A percentile compares a stretch with the other conserved stretches of the same genome.
These are phyloP conservation scores for Thera obeliscata DNA, from an alignment of 2,888 invertebrate species.

Conservation along the genomic window DNA sequence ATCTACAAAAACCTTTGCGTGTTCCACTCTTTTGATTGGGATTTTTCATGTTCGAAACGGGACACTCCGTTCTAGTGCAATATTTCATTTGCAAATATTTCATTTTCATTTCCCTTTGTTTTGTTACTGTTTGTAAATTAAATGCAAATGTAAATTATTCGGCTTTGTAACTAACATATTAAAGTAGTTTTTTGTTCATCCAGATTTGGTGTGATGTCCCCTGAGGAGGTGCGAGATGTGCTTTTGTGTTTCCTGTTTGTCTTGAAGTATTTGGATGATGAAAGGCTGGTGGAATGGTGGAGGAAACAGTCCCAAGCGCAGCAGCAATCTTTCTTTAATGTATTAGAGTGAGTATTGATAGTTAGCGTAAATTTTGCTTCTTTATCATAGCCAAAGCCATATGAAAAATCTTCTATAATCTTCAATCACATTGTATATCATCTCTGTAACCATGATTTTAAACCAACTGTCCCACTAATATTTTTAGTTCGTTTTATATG, in stretches of 20 bases:
- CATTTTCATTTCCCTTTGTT: too few species aligned
- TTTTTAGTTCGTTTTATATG: too few species aligned
- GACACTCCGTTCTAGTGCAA: neutral
- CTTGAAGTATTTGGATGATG: conserved; percentile 94
- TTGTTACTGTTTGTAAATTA: conserved; percentile 4
- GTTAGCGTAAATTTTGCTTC: neutral
- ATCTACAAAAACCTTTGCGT: too few species aligned
- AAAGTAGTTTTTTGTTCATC: conserved; percentile 46
- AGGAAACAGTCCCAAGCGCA: conserved; percentile 92
- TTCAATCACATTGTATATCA: too few species aligned
- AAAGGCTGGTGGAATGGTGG: conserved; percentile 96
- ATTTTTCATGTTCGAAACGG: neutral
- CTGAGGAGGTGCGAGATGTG: conserved; percentile 93
- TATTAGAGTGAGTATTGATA: conserved; percentile 88
- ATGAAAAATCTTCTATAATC: too few species aligned
- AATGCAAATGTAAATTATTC: conserved; percentile 1
- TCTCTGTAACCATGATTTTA: too few species aligned
- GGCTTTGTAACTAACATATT: conserved; percentile 11
- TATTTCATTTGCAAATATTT: neutral
- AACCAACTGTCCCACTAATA: too few species aligned
- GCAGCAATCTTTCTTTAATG: conserved; percentile 92
- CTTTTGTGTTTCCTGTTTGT: conserved; percentile 95
- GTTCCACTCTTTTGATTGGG: too few species aligned
- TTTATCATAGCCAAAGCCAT: neutral
- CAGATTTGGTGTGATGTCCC: conserved; percentile 82